Conservation (phyloP, 1,140 invertebrate species). For the Rhagoletis zephyria region DNA sequence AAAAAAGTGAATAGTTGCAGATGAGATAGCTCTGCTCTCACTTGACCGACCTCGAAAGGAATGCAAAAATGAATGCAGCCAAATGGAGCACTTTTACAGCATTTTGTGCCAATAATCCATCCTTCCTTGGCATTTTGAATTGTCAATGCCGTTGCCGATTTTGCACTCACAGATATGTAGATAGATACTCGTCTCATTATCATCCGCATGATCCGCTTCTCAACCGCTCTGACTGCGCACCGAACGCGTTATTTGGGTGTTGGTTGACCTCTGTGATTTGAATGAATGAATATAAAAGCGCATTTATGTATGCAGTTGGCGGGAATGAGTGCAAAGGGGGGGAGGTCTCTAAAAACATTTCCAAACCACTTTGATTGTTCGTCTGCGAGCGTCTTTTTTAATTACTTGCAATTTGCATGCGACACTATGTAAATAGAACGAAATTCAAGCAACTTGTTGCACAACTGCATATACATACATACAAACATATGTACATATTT, state of each 20-base stretch:
- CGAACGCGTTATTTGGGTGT: not conserved
- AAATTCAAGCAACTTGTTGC: slow-evolving; percentile 13
- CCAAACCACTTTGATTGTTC: not conserved
- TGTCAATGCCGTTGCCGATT: not conserved
- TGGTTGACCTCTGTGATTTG: not conserved
- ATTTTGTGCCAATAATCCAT: slow-evolving; percentile 22
- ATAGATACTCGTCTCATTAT: not conserved
- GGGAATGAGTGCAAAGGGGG: not conserved
- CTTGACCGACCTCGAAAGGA: not conserved
- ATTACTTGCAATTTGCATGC: not conserved
- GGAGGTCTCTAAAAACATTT: not conserved
- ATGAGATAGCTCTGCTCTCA: not conserved
- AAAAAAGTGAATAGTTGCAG: not conserved
- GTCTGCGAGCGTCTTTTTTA: slow-evolving; percentile 5
- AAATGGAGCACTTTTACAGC: not conserved
- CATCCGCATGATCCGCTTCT: not conserved
- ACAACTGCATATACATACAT: not conserved
- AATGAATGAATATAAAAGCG: slow-evolving; percentile 22
- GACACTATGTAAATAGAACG: not conserved
- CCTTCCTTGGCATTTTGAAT: not conserved
- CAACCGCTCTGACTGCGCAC: not conserved
- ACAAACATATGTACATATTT: too few species aligned
- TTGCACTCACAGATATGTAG: too few species aligned
- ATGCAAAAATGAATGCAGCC: not conserved
- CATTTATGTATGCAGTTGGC: not conserved